Base-by-base conservation (phyloP, 2,113 vertebrate species). In the Orientallactaga bullata region DNA sequence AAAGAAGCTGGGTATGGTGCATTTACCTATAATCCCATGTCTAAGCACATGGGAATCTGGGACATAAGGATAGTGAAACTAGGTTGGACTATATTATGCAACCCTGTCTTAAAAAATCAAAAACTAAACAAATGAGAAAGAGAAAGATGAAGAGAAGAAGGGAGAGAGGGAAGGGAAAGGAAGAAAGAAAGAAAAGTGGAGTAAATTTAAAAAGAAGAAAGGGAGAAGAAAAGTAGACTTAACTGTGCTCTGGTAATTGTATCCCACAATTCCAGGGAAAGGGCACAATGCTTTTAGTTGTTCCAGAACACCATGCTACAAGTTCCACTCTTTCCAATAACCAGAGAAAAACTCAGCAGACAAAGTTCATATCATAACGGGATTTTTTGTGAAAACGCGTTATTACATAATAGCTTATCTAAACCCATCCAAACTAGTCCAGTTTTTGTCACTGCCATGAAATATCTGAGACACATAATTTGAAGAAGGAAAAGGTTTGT, bases 141-240 rank as follows among this genome's bases (percentile, higher is more conserved):
- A 13, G 55, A 26, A 30, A 47, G 42, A 73, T 13, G 13, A 35
- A 9, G 2, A 3, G 10, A 51, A n/a, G 8, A 30, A 73, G 24
- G 13, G 15, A 61, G 28, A 51, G 7, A 3, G 13, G 13, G 3
- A 37, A 26, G 3, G 3, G 2, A 11, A 28, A 10, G 1, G 26
- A 61, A 35, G n/a, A 32, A 16, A 69, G 9, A 30, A 42, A 18
- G 11, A 23, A 18, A n/a, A 6, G 30, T 17, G 8, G 12, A 51
- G 26, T 18, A 17, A 11, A 28, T n/a, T 7, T 3, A 51, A 35
- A 5, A 17, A 24, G 68, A 3, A 32, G 24, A 7, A 10, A 37
- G 26, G 18, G 21, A 39, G 60, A 24, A 12, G 4, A 71, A 32
- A 47, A 11, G 30, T 21, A 23, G 42, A 68, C 5, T 20, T 16